phyloP scores from a whole-genome alignment of 2,113 vertebrate species.

The Tragelaphus strepsiceros region DNA sequence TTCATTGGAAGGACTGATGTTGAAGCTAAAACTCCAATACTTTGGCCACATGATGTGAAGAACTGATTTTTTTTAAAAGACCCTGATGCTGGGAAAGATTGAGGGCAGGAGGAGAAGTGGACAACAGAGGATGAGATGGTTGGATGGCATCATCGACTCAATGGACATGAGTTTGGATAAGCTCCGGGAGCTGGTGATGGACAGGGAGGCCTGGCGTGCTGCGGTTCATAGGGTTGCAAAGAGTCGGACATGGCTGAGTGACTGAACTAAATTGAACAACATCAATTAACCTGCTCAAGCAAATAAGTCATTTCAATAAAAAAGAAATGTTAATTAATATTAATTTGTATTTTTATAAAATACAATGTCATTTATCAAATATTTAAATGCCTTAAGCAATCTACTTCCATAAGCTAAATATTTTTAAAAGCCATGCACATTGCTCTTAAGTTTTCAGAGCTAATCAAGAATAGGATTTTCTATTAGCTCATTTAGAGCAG shows the following conservation, averaged over 20 bases:
- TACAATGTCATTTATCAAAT: not conserved
- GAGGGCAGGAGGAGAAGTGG: not conserved
- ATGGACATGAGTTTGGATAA: not conserved
- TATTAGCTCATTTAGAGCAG: not conserved
- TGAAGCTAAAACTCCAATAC: not conserved
- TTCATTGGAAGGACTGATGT: not conserved
- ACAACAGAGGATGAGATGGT: not conserved
- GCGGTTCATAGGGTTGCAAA: not conserved
- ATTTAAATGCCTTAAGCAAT: not conserved
- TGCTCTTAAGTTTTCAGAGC: not conserved
- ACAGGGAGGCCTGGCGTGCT: not conserved
- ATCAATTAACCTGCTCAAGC: not conserved
- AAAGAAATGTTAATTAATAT: not conserved
- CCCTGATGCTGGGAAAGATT: not conserved
- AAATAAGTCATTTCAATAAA: not conserved
- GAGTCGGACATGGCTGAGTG: not conserved
- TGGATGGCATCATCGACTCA: not conserved
- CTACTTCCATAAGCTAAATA: not conserved
- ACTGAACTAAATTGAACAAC: not conserved
- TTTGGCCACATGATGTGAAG: not conserved
- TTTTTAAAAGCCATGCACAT: not conserved
- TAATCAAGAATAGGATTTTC: not conserved
- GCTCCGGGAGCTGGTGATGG: not conserved
- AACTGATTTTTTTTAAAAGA: not conserved
- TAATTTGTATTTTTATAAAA: not conserved